A percentile compares a stretch with the other conserved stretches of the same genome.
Evolutionary conservation across 2,888 invertebrate species (phyloP).

Genomic region (Urechis unicinctus): DNA sequence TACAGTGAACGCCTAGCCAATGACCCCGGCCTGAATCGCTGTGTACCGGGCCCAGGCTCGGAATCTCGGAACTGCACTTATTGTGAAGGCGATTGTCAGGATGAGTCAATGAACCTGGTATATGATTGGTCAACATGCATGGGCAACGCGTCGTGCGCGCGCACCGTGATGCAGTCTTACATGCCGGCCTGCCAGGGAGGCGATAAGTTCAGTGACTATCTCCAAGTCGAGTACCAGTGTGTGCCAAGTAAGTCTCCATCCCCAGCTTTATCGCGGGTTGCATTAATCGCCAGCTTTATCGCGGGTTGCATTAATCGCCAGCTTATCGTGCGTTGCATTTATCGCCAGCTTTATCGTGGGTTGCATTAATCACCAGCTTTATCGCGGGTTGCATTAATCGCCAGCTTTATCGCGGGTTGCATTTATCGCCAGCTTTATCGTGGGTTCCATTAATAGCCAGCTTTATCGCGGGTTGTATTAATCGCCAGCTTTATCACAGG

Average conservation of each 20-base stretch:
- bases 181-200: slow-evolving; percentile 17
- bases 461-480: too few relatives aligned
- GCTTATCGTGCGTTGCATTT: too few relatives aligned
- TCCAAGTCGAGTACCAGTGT: slow-evolving; percentile 23
- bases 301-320: too few relatives aligned
- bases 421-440: too few relatives aligned
- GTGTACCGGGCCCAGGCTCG: slow-evolving; percentile 7
- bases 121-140: slow-evolving; percentile 23
- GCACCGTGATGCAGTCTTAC: slow-evolving; percentile 21
- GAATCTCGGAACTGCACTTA: slow-evolving; percentile 16
- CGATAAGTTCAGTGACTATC: slow-evolving; percentile 21
- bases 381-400: too few relatives aligned
- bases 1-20: not conserved
- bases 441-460: too few relatives aligned
- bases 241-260: slow-evolving; percentile 15
- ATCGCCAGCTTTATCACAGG: too few relatives aligned
- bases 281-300: too few relatives aligned
- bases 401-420: too few relatives aligned
- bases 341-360: too few relatives aligned
- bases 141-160: slow-evolving; percentile 17
- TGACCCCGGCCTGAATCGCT: not conserved
- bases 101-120: slow-evolving; percentile 20
- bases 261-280: too few relatives aligned
- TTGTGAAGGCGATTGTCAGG: slow-evolving; percentile 20
- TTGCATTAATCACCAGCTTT: too few relatives aligned